Evolutionary conservation across 2,797 vertebrate species (phyloP).

Genomic region (Lepus oiostolus): DNA sequence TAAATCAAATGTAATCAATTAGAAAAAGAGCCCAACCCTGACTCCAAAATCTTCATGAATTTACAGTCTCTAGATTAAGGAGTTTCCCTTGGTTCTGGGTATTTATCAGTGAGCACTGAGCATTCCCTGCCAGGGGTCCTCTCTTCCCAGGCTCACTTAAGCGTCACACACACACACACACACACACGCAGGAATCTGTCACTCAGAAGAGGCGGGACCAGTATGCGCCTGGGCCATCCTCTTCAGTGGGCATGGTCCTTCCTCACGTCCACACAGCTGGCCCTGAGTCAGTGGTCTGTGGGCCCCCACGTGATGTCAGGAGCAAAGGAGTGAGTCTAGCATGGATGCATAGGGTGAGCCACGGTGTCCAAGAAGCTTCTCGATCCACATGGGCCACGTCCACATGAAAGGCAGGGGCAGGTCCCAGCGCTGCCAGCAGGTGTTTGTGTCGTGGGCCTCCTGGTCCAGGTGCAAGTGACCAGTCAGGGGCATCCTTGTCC

Average conservation of each 20-base stretch:
- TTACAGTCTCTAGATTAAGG: neutral
- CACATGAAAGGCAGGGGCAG: neutral
- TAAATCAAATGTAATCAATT: neutral
- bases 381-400: accelerated
- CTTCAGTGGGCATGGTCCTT: neutral
- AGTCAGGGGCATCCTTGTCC: neutral
- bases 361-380: neutral
- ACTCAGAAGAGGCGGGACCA: neutral
- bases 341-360: neutral
- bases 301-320: neutral
- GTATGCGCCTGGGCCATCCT: neutral
- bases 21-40: neutral
- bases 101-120: neutral
- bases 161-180: neutral
- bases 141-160: neutral
- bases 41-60: neutral
- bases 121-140: neutral
- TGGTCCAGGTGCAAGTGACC: too few species aligned
- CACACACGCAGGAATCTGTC: neutral
- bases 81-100: neutral
- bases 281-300: neutral
- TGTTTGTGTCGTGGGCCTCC: neutral
- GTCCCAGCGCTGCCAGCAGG: neutral
- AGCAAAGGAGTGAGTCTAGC: neutral
- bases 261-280: neutral